Conservation (phyloP, 2,888 invertebrate genomes). For the Scaptomyza cyrtandrae region DNA sequence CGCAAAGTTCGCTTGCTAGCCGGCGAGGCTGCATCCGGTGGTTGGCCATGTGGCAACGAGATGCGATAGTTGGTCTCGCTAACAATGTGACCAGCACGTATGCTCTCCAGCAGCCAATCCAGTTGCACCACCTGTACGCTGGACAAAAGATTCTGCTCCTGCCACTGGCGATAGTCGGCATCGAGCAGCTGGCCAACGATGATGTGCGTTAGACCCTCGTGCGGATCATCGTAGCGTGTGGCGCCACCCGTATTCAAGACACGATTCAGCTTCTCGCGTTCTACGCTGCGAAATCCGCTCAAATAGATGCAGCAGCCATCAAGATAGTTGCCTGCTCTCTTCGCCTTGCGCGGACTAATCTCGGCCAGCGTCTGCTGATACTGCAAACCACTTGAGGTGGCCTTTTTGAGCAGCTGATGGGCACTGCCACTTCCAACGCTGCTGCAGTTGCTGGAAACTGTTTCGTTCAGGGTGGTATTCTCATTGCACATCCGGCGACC, state of each 20-base stretch:
- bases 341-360: slow-evolving; percentile 88
- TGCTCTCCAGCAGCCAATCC: slow-evolving; percentile 91
- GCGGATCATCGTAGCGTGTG: slow-evolving; percentile 90
- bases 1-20: slow-evolving; percentile 86
- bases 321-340: slow-evolving; percentile 91
- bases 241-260: slow-evolving; percentile 93
- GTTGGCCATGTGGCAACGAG: slow-evolving; percentile 73
- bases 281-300: slow-evolving; percentile 87
- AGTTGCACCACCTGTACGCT: slow-evolving; percentile 86
- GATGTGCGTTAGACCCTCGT: slow-evolving; percentile 92
- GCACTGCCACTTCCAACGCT: background rate
- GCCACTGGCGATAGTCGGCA: slow-evolving; percentile 85
- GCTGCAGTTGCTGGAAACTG: slow-evolving; percentile 46
- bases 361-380: slow-evolving; percentile 71
- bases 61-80: slow-evolving; percentile 83
- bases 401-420: slow-evolving; percentile 62
- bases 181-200: slow-evolving; percentile 88
- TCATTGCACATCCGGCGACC: slow-evolving; percentile 66
- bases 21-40: slow-evolving; percentile 86
- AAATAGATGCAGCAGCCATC: slow-evolving; percentile 94
- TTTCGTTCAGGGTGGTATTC: slow-evolving; percentile 69
- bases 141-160: slow-evolving; percentile 67
- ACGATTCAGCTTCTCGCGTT: slow-evolving; percentile 88
- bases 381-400: slow-evolving; percentile 35
- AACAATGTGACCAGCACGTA: slow-evolving; percentile 86